Percentiles rank a stretch among this genome's conserved stretches.
phyloP scores from a whole-genome alignment of 2,888 invertebrate species.

The Oxyscelio sp. region DNA sequence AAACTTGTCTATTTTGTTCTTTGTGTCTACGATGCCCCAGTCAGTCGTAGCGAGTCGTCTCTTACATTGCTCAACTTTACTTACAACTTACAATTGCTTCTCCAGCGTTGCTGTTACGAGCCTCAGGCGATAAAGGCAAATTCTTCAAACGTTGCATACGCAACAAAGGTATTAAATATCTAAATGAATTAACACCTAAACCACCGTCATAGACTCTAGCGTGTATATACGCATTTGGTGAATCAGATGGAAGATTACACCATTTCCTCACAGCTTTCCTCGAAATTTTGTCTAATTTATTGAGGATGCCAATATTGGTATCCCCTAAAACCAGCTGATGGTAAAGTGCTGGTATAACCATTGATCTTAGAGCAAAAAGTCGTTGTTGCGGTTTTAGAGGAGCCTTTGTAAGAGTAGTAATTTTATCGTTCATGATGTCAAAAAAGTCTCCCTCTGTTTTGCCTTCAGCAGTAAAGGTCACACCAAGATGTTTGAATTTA shows the following conservation, averaged over 20 bases:
- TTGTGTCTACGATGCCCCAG: background rate
- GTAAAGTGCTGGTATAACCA: conserved; percentile 40
- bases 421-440: no score
- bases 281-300: conserved; percentile 62
- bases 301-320: no score
- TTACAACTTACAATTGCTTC: no score
- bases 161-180: conserved; percentile 21
- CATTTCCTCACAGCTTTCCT: conserved; percentile 78
- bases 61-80: background rate
- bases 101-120: background rate
- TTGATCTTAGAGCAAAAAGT: conserved; percentile 55
- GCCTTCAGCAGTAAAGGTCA: conserved; percentile 27
- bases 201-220: conserved; percentile 77
- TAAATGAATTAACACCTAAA: conserved; percentile 73
- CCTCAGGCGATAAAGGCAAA: background rate
- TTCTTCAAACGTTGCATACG: background rate
- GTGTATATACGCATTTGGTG: conserved; percentile 81
- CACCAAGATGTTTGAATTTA: conserved; percentile 35
- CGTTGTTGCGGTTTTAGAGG: conserved; percentile 74
- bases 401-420: no score
- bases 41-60: background rate
- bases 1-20: background rate
- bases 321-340: background rate
- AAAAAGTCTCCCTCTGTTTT: no score
- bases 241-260: conserved; percentile 82